Percentiles rank a stretch among this genome's conserved stretches.
These are phyloP conservation scores for Hemiprocne comata DNA, from an alignment of 2,113 vertebrate species.

Conservation along the genomic window DNA sequence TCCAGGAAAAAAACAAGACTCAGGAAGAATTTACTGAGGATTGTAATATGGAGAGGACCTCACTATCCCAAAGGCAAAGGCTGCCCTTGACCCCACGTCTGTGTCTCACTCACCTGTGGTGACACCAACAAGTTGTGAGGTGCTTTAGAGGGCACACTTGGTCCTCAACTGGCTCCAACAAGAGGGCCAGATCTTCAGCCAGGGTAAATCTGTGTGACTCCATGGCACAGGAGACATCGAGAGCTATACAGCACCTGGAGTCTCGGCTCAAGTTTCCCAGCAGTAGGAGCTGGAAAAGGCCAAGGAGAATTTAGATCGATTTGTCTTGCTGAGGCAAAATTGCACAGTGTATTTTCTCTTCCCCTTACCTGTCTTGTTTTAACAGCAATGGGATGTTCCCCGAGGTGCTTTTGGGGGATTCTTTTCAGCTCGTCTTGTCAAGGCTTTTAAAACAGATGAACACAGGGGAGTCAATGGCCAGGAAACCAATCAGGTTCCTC, in stretches of 20 bases:
- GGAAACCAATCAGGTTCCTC: background rate
- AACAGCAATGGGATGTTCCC: background rate
- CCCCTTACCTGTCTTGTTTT: background rate
- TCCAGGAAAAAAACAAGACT: background rate
- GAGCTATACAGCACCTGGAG: background rate
- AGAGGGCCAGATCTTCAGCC: background rate
- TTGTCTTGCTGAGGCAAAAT: background rate
- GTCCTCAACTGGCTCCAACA: background rate
- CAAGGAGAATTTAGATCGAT: background rate
- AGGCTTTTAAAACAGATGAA: constrained; percentile 8
- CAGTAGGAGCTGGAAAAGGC: background rate
- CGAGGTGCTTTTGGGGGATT: background rate
- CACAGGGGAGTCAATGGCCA: background rate
- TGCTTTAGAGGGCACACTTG: background rate
- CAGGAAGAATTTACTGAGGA: background rate
- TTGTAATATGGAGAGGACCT: background rate
- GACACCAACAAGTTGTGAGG: background rate
- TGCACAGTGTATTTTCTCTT: background rate
- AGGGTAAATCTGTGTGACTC: background rate
- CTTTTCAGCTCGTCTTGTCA: constrained; percentile 1
- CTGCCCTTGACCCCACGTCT: background rate
- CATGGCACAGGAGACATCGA: background rate
- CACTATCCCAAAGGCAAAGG: background rate
- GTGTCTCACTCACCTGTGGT: background rate
- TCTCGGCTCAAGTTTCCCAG: background rate